These are phyloP conservation scores for Melanotaenia duboulayi DNA, from an alignment of 2,113 vertebrate genomes.

Conservation along the genomic window DNA sequence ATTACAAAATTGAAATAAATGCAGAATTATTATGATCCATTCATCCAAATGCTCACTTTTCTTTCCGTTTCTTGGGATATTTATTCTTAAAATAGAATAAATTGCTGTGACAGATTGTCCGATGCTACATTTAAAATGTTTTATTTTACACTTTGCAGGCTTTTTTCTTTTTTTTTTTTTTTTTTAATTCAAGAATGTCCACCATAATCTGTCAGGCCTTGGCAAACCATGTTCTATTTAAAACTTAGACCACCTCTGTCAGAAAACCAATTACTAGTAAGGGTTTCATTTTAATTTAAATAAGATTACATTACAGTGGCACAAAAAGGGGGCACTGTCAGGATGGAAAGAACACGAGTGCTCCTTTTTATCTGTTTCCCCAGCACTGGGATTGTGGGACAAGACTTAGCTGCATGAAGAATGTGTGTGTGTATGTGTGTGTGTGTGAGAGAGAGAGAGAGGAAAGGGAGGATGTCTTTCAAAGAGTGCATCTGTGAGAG, in stretches of 20 bases:
- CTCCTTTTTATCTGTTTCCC: constrained; percentile 75
- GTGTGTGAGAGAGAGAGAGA: constrained; percentile 4
- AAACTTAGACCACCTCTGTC: constrained; percentile 82
- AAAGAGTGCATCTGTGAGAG: constrained; percentile 17
- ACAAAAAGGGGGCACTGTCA: constrained; percentile 75
- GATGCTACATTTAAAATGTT: constrained; percentile 42
- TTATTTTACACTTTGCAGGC: neutral
- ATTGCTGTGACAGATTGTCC: constrained; percentile 21
- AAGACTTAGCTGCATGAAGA: constrained; percentile 55
- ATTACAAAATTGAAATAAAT: constrained; percentile 13
- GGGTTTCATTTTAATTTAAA: constrained; percentile 84
- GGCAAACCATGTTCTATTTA: constrained; percentile 73
- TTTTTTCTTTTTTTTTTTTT: neutral
- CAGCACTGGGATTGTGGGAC: constrained; percentile 56
- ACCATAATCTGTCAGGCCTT: constrained; percentile 66
- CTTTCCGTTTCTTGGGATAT: constrained; percentile 2
- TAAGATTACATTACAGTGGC: constrained; percentile 82
- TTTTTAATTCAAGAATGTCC: constrained; percentile 40
- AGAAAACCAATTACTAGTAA: constrained; percentile 84
- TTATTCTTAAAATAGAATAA: constrained; percentile 2
- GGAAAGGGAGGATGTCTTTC: constrained; percentile 25
- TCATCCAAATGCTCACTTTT: constrained; percentile 30
- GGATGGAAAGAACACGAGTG: constrained; percentile 74
- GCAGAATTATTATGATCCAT: constrained; percentile 28
- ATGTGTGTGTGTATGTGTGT: constrained; percentile 13